These are phyloP conservation scores for Microcebus tavaratra DNA, from an alignment of 2,113 vertebrate species.

Conservation along the genomic window DNA sequence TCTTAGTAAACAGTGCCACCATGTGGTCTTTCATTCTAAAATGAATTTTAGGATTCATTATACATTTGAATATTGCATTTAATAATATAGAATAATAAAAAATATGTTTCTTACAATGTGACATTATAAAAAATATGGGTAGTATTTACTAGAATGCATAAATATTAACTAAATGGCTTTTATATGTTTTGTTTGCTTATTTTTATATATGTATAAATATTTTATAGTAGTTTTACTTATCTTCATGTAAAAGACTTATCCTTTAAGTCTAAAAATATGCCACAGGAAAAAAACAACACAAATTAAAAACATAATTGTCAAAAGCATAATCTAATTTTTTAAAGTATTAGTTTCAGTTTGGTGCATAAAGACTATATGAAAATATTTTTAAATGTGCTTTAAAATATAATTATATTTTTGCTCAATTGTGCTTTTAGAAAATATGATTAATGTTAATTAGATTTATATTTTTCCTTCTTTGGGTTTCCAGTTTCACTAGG, in stretches of 20 bases:
- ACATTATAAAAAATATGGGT: neutral
- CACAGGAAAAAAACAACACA: neutral
- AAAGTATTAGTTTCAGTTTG: neutral
- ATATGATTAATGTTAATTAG: neutral
- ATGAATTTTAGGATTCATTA: neutral
- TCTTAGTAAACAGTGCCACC: constrained; percentile 72
- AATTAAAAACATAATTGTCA: neutral
- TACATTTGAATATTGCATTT: neutral
- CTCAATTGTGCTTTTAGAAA: neutral
- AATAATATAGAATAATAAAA: neutral
- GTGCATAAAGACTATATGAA: neutral
- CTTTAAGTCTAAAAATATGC: neutral
- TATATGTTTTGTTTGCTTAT: neutral
- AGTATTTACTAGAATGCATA: neutral
- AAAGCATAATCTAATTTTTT: neutral
- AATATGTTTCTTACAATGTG: neutral
- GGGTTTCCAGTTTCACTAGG: neutral
- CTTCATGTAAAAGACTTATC: neutral
- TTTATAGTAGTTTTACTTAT: neutral
- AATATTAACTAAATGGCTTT: neutral
- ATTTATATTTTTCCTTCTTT: neutral
- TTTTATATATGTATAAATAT: neutral
- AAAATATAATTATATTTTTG: constrained; percentile 9
- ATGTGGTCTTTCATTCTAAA: constrained; percentile 53
- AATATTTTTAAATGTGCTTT: neutral